These are phyloP conservation scores for Stegodyphus dumicola DNA, from an alignment of 1,140 invertebrate genomes.

Conservation along the genomic window DNA sequence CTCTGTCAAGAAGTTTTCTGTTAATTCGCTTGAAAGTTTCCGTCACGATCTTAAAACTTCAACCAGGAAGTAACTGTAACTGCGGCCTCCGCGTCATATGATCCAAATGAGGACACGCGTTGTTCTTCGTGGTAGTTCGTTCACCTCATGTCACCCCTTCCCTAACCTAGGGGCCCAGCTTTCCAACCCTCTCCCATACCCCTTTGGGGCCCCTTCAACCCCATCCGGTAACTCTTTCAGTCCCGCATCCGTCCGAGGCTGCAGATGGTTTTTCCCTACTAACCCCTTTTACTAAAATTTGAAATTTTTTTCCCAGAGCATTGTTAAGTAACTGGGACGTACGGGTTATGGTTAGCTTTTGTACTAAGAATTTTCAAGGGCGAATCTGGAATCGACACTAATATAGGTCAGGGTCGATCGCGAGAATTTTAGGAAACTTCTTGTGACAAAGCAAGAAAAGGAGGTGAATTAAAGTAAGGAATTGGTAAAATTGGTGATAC, in stretches of 20 bases:
- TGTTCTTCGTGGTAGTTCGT: slow-evolving; percentile 10
- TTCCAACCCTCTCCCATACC: slow-evolving; percentile 10
- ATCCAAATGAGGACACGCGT: too few species aligned
- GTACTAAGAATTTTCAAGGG: slow-evolving; percentile 26
- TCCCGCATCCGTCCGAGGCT: slow-evolving; percentile 1
- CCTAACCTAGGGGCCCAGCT: slow-evolving; percentile 21
- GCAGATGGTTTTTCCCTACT: slow-evolving; percentile 3
- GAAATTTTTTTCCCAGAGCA: slow-evolving; percentile 6
- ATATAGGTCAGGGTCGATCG: background rate
- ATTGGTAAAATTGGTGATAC: too few species aligned
- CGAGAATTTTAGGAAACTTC: too few species aligned
- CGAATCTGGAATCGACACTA: background rate
- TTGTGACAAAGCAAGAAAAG: too few species aligned
- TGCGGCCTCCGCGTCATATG: too few species aligned
- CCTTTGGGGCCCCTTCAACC: slow-evolving; percentile 18
- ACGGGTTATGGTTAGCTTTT: slow-evolving; percentile 34
- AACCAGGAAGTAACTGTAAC: too few species aligned
- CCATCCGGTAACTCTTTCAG: slow-evolving; percentile 42
- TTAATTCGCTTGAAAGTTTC: too few species aligned
- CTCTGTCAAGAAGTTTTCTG: too few species aligned
- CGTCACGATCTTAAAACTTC: too few species aligned
- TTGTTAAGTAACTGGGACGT: background rate
- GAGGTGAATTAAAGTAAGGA: too few species aligned
- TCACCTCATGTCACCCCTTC: slow-evolving; percentile 18
- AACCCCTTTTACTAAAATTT: slow-evolving; percentile 27